These are phyloP conservation scores for Drosophila aldrichi DNA, from an alignment of 2,888 invertebrate genomes.

Conservation along the genomic window DNA sequence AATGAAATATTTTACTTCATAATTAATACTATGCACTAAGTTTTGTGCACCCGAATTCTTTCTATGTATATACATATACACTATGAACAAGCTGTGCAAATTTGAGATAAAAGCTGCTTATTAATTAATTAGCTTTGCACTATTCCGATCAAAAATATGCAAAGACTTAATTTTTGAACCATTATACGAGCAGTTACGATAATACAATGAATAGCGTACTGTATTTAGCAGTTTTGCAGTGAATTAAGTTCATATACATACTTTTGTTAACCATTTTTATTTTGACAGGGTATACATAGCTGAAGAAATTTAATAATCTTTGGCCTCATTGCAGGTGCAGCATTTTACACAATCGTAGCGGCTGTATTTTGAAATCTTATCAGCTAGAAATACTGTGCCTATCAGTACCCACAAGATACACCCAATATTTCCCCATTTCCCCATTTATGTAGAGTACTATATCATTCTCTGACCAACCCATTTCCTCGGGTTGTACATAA, in stretches of 20 bases:
- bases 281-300: neutral
- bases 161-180: neutral
- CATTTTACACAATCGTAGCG: constrained; percentile 45
- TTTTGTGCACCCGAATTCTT: neutral
- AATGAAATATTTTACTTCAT: neutral
- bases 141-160: neutral
- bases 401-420: constrained; percentile 44
- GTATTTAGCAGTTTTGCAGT: neutral
- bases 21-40: too few species aligned
- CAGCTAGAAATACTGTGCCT: constrained; percentile 44
- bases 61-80: neutral
- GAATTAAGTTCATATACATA: neutral
- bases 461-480: constrained; percentile 21
- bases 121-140: neutral
- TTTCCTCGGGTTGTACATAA: constrained; percentile 52
- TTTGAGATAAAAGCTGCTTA: neutral
- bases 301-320: neutral
- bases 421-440: constrained; percentile 31
- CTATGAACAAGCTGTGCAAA: constrained; percentile 1
- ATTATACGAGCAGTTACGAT: neutral
- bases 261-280: neutral
- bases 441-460: constrained; percentile 23
- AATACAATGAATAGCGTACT: neutral
- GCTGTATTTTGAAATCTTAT: constrained; percentile 58
- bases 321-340: constrained; percentile 60